Evolutionary conservation across 2,888 invertebrate genomes (phyloP), one percentile per base, ranked within the genome.

Genomic region (Lumbricus terrestris): DNA sequence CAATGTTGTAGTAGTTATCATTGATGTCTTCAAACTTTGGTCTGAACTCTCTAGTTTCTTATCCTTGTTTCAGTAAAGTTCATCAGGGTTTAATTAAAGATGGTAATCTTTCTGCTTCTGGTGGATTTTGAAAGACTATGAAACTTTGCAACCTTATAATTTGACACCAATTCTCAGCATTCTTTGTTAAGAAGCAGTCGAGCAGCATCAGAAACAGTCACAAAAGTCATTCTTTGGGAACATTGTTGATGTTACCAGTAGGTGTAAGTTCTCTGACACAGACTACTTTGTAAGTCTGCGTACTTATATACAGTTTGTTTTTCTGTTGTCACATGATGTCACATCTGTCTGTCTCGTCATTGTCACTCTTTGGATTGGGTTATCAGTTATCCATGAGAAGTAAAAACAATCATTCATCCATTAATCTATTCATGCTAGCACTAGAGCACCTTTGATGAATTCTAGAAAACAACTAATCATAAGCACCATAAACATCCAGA

Each of bases 401-500:
- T 69, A n/a, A n/a, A 69, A 29, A n/a, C 69, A n/a, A 69, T 69
- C 69, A 69, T 69, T n/a, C 69, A 69, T 69, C 69, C 69, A n/a
- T 69, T n/a, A 29, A 69, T n/a, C 8, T 69, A 29, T 69, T 69
- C 69, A 29, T n/a, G 69, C 69, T 69, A 69, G 6, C 69, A 69
- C n/a, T 69, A 69, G n/a, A 69, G 69, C 69, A 69, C 69, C 69
- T 69, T 69, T n/a, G 69, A 8, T 69, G 35, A 35, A 85, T 85
- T 35, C 85, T 85, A 85, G 85, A 85, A 85, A 85, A 23, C 85
- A 85, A 85, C 18, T 85, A 85, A 34, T 85, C 23, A 37, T 35
- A 85, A 85, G 85, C 85, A 85, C 85, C 85, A 85, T 85, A 34
- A 85, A 85, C n/a, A 85, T 85, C 35, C 37, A 69, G 69, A 69